Percentiles rank a stretch among this genome's conserved stretches.
phyloP scores from a whole-genome alignment of 2,113 vertebrate species.

The Dasypus novemcinctus region DNA sequence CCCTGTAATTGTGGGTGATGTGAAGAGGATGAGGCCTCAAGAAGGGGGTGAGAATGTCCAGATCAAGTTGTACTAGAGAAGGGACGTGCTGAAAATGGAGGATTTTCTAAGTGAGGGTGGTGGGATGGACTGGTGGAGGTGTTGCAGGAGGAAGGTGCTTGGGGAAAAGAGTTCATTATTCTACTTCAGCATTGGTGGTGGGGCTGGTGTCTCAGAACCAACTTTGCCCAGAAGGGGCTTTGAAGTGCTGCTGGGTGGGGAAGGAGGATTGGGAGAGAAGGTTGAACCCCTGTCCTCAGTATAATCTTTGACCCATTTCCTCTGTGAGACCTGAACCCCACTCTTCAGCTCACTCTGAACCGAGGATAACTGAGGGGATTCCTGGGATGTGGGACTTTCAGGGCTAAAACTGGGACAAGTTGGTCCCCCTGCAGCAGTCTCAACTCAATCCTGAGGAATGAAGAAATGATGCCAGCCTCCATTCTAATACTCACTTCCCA shows the following conservation, averaged over 20 bases:
- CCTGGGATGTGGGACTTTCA: background rate
- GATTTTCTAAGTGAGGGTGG: background rate
- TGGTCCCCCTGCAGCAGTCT: background rate
- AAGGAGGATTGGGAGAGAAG: conserved; percentile 61
- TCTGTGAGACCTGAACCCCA: background rate
- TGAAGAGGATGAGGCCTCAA: background rate
- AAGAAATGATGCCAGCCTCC: background rate
- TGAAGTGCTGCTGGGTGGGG: background rate
- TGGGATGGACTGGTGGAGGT: background rate
- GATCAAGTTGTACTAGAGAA: fast-evolving
- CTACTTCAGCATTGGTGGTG: background rate
- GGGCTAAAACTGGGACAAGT: background rate
- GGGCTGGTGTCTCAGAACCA: background rate
- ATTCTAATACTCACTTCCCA: background rate
- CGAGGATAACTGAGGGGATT: background rate
- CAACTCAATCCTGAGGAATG: background rate
- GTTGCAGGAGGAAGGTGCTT: background rate
- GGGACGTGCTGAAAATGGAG: background rate
- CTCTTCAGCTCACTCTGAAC: background rate
- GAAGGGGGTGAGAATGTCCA: background rate
- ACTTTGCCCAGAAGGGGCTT: conserved; percentile 67
- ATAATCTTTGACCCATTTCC: background rate
- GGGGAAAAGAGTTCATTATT: background rate
- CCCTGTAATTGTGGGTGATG: background rate
- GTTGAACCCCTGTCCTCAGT: background rate